Evolutionary conservation across 2,888 invertebrate genomes (phyloP).

Genomic region (Acanthosoma haemorrhoidale): DNA sequence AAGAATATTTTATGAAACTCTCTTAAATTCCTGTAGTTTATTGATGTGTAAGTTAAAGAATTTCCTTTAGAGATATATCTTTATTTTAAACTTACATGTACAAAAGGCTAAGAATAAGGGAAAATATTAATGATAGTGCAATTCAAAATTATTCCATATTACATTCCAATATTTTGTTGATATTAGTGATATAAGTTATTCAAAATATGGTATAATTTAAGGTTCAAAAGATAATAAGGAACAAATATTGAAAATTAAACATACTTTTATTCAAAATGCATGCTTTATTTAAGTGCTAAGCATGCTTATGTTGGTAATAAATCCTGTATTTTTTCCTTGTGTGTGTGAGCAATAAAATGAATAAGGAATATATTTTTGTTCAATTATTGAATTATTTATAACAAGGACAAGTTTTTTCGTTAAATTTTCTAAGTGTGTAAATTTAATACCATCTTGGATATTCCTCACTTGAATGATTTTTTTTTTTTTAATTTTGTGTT

Average conservation of each 20-base stretch:
- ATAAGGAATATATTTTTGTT: conserved; percentile 18
- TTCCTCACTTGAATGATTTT: background rate
- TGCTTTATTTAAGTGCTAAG: conserved; percentile 7
- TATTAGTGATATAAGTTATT: background rate
- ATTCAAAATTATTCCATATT: background rate
- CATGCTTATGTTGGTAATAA: conserved; percentile 21
- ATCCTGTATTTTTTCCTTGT: conserved; percentile 13
- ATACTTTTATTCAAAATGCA: background rate
- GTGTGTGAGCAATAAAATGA: conserved; percentile 26
- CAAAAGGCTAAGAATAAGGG: too few relatives aligned
- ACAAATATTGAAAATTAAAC: background rate
- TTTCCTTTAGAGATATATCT: background rate
- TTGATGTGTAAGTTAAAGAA: background rate
- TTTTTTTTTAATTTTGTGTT: background rate
- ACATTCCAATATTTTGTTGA: background rate
- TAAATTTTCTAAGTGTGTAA: background rate
- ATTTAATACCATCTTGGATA: conserved; percentile 19
- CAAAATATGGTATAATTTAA: background rate
- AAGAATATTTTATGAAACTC: background rate
- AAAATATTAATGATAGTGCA: background rate
- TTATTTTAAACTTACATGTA: too few relatives aligned
- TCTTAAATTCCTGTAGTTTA: background rate
- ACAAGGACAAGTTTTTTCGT: conserved; percentile 29
- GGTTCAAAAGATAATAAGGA: background rate
- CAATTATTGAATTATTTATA: conserved; percentile 16